Base-by-base conservation (phyloP, 2,888 invertebrate species). In the Pristionchus entomophagus region DNA sequence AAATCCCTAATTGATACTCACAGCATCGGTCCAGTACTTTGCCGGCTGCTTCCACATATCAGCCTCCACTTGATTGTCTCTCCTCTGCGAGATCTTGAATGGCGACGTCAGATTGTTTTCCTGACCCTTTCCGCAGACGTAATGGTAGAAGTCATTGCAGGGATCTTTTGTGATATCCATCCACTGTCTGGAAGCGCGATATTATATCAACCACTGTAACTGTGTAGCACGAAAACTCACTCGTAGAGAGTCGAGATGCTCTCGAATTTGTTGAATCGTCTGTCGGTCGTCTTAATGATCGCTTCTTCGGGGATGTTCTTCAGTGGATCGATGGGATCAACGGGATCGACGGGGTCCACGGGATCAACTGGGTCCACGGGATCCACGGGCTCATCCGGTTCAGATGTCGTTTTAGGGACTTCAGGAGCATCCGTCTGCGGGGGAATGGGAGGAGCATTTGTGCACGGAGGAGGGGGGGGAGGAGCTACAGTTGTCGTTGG, bases 121-220 rank as follows among this genome's bases (percentile, higher is more conserved):
- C 51, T 80, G 78, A 41, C 78, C 78, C 32, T 80, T 80, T 35
- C 90, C 89, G 65, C 91, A 91, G 0, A 89, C 88, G 87, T 90
- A 91, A 0, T 85, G 85, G 84, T 90, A 91, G 87, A 91, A 91
- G 83, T 91, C 91, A 77, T 90, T 87, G 87, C 91, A 91, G 17
- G 91, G 91, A 84, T 90, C 88, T n/a, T 87, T 87, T 2, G 87
- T 86, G 12, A 86, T 62, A 83, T 91, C 89, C 38, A 90, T 86
- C 22, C 86, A 87, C 14, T 84, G 22, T n/a, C 89, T 89, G 51
- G 35, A 88, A 87, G n/a, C n/a, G n/a, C n/a, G n/a, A 51, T 32
- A 10, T 45, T 26, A 38, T n/a, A 0, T 8, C 5, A 56, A 56
- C 6, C 45, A 10, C 14, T 6, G 14, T 6, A 45, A 45, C 45